These are phyloP conservation scores for Paraescarpia echinospica DNA, from an alignment of 1,140 invertebrate species.

Conservation along the genomic window DNA sequence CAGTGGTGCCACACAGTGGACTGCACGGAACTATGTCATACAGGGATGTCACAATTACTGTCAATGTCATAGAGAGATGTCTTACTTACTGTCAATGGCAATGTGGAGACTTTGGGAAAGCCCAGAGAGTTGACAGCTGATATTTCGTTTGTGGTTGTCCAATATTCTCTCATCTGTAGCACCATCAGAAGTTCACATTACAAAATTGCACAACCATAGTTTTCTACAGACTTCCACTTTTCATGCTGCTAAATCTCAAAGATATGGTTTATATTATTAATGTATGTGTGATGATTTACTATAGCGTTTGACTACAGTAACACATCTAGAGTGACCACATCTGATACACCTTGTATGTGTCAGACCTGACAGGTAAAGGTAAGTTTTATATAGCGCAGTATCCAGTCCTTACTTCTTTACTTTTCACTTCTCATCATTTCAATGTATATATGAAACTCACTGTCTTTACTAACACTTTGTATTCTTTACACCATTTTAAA, in stretches of 20 bases:
- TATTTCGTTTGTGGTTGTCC: constrained; percentile 40
- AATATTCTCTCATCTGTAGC: constrained; percentile 48
- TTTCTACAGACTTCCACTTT: not conserved
- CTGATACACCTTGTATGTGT: no score
- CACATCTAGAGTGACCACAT: not conserved
- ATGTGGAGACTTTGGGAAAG: constrained; percentile 47
- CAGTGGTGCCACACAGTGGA: not conserved
- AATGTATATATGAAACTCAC: no score
- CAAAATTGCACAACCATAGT: not conserved
- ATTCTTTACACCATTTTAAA: no score
- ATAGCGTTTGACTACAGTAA: not conserved
- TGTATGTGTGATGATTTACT: not conserved
- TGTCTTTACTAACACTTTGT: no score
- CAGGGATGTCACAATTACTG: constrained; percentile 36
- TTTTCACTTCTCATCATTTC: no score
- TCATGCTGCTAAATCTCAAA: not conserved
- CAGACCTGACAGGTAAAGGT: no score
- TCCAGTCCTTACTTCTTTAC: no score
- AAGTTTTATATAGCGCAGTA: no score
- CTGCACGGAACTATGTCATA: not conserved
- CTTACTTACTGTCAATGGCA: constrained; percentile 50
- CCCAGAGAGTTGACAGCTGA: constrained; percentile 34
- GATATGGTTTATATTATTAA: not conserved
- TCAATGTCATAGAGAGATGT: constrained; percentile 37
- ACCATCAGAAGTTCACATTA: not conserved